Conservation (phyloP, 2,797 vertebrate species). For the Florisuga fusca region DNA sequence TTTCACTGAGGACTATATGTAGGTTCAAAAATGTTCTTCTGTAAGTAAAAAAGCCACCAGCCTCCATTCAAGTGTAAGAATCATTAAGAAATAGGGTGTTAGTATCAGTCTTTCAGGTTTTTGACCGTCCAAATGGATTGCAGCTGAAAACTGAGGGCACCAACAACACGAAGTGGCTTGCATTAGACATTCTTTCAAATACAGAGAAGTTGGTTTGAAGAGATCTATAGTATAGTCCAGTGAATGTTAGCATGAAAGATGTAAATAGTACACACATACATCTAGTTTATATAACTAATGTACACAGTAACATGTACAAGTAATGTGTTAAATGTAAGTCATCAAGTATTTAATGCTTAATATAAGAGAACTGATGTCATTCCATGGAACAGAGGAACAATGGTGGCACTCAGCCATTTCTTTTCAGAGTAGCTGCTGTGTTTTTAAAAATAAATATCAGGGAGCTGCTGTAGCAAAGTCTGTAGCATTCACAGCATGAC, state of each 20-base stretch:
- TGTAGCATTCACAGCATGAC: conserved; percentile 81
- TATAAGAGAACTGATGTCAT: conserved; percentile 23
- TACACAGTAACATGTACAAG: background rate
- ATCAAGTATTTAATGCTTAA: conserved; percentile 8
- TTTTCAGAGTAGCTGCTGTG: conserved; percentile 69
- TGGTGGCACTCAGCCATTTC: conserved; percentile 77
- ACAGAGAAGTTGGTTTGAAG: background rate
- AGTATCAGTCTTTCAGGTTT: background rate
- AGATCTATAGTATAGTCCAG: background rate
- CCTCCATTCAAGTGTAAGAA: background rate
- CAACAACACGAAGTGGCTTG: background rate
- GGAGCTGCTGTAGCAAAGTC: conserved; percentile 77
- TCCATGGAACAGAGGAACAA: conserved; percentile 71
- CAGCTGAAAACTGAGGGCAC: background rate
- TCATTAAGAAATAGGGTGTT: background rate
- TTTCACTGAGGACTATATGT: background rate
- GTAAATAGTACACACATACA: background rate
- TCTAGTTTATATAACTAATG: background rate
- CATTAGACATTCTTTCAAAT: background rate
- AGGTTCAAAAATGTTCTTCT: background rate
- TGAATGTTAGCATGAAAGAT: background rate
- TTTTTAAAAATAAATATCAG: conserved; percentile 73
- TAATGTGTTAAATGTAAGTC: background rate
- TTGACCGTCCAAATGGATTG: background rate
- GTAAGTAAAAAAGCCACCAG: background rate